A percentile compares a stretch with the other conserved stretches of the same genome.
Conservation (phyloP, 2,888 invertebrate genomes). For the Harpalus rufipes region DNA sequence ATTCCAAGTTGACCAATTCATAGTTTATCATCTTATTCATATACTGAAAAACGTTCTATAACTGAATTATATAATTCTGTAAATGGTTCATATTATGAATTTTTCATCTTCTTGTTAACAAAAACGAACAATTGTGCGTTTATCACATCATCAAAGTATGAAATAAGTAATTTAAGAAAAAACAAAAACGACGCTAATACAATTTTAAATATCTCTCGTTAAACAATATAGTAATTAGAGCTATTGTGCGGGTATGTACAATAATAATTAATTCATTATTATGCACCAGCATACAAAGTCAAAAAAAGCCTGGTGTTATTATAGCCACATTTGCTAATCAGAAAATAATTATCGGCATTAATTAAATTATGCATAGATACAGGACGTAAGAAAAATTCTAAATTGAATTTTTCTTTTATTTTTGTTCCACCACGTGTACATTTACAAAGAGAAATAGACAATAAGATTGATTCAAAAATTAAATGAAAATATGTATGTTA, state of each 20-base stretch:
- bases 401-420: not conserved
- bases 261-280: constrained; percentile 54
- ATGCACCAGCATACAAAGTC: constrained; percentile 35
- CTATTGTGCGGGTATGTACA: constrained; percentile 43
- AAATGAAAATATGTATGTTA: too few relatives aligned
- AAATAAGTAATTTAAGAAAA: constrained; percentile 7
- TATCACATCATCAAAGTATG: constrained; percentile 33
- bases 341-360: constrained; percentile 19
- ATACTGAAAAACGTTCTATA: too few relatives aligned
- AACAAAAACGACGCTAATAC: constrained; percentile 25
- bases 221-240: constrained; percentile 51
- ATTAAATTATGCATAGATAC: constrained; percentile 26
- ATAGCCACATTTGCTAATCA: constrained; percentile 39
- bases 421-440: not conserved
- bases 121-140: not conserved
- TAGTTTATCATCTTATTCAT: too few relatives aligned
- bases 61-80: too few relatives aligned
- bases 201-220: constrained; percentile 32
- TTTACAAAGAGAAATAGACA: not conserved
- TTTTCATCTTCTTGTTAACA: not conserved
- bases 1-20: too few relatives aligned
- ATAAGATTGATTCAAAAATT: not conserved
- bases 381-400: not conserved
- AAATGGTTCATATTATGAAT: not conserved
- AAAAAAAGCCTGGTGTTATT: constrained; percentile 27